Base-by-base conservation (phyloP, 2,888 invertebrate species). In the Tridacna crocea region DNA sequence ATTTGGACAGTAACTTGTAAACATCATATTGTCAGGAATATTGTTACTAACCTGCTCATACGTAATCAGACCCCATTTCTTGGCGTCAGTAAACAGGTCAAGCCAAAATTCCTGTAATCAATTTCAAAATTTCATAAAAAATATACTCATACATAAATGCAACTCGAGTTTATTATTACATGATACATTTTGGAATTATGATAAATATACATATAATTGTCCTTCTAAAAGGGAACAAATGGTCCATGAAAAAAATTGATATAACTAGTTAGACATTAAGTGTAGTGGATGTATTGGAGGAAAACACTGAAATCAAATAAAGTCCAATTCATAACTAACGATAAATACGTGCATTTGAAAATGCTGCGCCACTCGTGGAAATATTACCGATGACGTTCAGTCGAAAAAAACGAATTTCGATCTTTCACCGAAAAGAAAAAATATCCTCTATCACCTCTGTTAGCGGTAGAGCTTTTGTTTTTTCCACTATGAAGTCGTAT, bases 21-120 rank as follows among this genome's bases (percentile, higher is more conserved):
- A 36, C 36, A 36, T 36, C 8, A 36, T 36, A 36, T 36, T 8
- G 36, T 36, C 36, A 8, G 36, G 36, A 8, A 36, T 36, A 36
- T 36, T 36, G 8, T 4, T 4, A 8, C 36, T 15, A 77, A 91
- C 90, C 89, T 92, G 92, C 84, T 92, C 92, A 74, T 92, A 92
- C 19, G 88, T 72, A 8, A 83, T 82, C 19, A 92, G 72, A 12
- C 90, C 90, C 92, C 92, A 92, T 70, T 87, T 73, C 47, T 79
- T 90, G 0, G 90, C 86, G 12, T 82, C 80, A 13, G 66, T 73
- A 73, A 92, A 89, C 19, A 92, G 72, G 68, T 90, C 88, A 26
- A 82, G 77, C 92, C 92, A 92, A 84, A 92, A 92, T 46, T 55
- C 77, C 90, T 92, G 87, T 26, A 85, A 87, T 36, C 36, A 36